These are phyloP conservation scores for Chaetodon auriga DNA, from an alignment of 2,113 vertebrate species.

Conservation along the genomic window DNA sequence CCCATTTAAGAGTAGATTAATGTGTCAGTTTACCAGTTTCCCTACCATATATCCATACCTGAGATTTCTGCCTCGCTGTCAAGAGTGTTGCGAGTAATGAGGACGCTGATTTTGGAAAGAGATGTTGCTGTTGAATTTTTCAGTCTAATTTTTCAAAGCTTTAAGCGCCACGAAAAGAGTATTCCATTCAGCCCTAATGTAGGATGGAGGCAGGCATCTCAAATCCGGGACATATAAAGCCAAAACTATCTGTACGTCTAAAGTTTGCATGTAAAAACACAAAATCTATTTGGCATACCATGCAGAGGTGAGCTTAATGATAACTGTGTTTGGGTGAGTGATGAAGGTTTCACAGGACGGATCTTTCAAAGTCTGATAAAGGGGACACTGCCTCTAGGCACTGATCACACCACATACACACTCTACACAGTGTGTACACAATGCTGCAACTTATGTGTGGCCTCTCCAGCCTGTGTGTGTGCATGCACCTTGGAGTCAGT, in stretches of 20 bases:
- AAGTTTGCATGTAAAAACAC: neutral
- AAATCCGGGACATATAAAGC: neutral
- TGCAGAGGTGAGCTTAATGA: neutral
- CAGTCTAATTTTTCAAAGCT: neutral
- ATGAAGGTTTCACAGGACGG: conserved; percentile 15
- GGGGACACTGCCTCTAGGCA: conserved; percentile 19
- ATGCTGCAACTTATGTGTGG: neutral
- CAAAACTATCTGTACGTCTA: neutral
- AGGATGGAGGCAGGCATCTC: neutral
- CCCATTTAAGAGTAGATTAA: neutral
- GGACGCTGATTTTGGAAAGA: conserved; percentile 26
- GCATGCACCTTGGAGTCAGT: neutral
- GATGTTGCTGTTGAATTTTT: conserved; percentile 22
- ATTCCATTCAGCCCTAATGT: neutral
- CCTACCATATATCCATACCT: neutral
- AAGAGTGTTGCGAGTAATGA: conserved; percentile 32
- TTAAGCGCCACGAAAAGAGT: neutral
- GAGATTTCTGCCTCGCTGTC: neutral
- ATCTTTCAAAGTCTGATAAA: conserved; percentile 45
- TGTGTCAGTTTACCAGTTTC: neutral
- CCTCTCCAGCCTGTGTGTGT: conserved; percentile 3
- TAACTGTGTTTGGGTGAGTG: conserved; percentile 17
- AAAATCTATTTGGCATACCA: neutral
- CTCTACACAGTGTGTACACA: neutral
- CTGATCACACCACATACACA: neutral